Base-by-base conservation (phyloP, 2,113 vertebrate genomes). In the Erinaceus europaeus region DNA sequence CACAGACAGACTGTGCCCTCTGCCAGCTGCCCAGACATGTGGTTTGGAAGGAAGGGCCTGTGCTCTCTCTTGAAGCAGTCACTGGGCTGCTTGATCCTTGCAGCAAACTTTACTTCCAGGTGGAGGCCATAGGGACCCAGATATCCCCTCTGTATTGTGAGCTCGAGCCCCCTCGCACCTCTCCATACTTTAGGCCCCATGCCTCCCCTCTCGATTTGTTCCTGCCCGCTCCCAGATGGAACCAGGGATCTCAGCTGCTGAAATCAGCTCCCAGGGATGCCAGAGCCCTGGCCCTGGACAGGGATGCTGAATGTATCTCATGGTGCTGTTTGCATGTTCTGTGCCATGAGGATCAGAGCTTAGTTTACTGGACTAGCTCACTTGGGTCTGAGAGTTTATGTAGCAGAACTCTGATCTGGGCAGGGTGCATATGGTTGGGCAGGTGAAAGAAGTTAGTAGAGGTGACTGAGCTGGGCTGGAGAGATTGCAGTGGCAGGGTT, bases 191-290 rank as follows among this genome's bases (percentile, higher is more conserved):
- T 29, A 2, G 71, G 36, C 53, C 84, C 76, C 73, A 18, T 38
- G 5, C 72, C 59, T 90, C 88, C 29, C 13, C 11, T 32, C 42
- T 73, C 2, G 12, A 76, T 57, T 21, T 48, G 6, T n/a, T 59
- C 73, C 12, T 12, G 32, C n/a, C 52, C 71, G 55, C 67, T 71
- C n/a, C 27, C n/a, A n/a, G n/a, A 9, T 68, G 38, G 55, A n/a
- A 3, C 25, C 21, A 34, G 36, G 17, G 9, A 38, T 25, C 25
- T 72, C 23, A n/a, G 84, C 84, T 90, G 89, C 86, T 84, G 94
- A 86, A 84, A 86, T 94, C 94, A 86, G 74, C 69, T 48, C 57
- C 90, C 89, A 90, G 65, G 64, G 73, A 91, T 89, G 87, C 77
- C 89, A 90, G 89, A 89, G 78, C 76, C 62, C 75, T 29, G 46